Conservation (phyloP, 1,140 invertebrate genomes). For the Metopolophium dirhodum region DNA sequence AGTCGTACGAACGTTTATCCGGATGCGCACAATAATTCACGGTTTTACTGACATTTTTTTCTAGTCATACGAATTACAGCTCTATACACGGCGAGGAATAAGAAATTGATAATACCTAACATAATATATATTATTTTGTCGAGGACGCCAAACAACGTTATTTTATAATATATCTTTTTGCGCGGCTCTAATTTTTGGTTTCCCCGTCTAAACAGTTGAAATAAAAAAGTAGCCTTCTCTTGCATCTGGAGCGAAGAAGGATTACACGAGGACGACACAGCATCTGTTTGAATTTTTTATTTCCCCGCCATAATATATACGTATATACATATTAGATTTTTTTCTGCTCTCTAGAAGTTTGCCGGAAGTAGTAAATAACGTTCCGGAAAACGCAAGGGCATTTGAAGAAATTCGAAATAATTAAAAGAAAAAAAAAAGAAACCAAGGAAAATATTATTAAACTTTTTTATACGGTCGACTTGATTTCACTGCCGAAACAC, state of each 20-base stretch:
- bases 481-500: neutral
- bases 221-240: conserved; percentile 33
- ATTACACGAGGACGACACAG: neutral
- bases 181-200: neutral
- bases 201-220: neutral
- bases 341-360: conserved; percentile 9
- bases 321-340: neutral
- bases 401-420: conserved; percentile 30
- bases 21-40: neutral
- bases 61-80: neutral
- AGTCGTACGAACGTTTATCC: neutral
- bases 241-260: conserved; percentile 42
- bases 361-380: conserved; percentile 36
- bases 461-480: conserved; percentile 25
- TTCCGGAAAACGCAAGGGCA: neutral
- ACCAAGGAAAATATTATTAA: neutral
- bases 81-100: neutral
- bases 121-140: neutral
- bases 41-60: neutral
- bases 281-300: conserved; percentile 38
- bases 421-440: conserved; percentile 23
- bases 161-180: neutral
- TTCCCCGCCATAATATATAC: neutral
- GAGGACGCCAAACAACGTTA: neutral
- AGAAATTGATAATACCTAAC: neutral